phyloP scores from a whole-genome alignment of 2,113 vertebrate species.

The Eptesicus fuscus region DNA sequence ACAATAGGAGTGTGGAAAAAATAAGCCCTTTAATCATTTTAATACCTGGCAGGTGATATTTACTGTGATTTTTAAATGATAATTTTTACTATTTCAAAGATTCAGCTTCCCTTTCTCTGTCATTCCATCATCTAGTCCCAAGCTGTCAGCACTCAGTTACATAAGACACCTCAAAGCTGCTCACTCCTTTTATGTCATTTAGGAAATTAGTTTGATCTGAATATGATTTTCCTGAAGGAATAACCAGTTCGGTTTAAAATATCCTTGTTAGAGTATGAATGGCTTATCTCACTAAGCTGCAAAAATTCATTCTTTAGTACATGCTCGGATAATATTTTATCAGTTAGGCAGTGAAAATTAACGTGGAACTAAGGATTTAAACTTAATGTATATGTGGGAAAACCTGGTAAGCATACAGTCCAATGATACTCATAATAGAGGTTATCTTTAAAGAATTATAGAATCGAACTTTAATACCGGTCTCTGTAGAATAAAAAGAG shows the following conservation, averaged over 20 bases:
- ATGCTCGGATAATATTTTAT: conserved; percentile 61
- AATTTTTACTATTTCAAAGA: conserved; percentile 62
- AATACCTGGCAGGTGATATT: conserved; percentile 67
- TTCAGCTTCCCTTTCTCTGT: conserved; percentile 51
- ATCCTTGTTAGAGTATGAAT: conserved; percentile 62
- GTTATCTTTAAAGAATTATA: conserved; percentile 59
- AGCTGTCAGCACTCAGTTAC: conserved; percentile 44
- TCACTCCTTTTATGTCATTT: conserved; percentile 67
- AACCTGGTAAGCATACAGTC: conserved; percentile 50
- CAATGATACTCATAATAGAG: conserved; percentile 11
- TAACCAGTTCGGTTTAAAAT: conserved; percentile 71
- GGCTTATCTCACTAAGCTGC: conserved; percentile 67
- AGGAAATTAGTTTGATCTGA: conserved; percentile 72
- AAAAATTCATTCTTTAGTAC: conserved; percentile 60
- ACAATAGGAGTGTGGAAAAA: conserved; percentile 62
- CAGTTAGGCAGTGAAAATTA: conserved; percentile 61
- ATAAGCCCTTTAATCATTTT: conserved; percentile 68
- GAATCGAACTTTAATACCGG: conserved; percentile 39
- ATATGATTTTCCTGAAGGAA: conserved; percentile 69
- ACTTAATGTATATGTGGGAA: conserved; percentile 52
- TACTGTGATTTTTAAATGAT: conserved; percentile 65
- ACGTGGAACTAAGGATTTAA: conserved; percentile 65
- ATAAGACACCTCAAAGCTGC: conserved; percentile 57
- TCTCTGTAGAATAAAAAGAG: conserved; percentile 23
- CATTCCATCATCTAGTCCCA: conserved; percentile 43